Evolutionary conservation across 2,888 invertebrate genomes (phyloP).

Genomic region (Eupsilia transversa): DNA sequence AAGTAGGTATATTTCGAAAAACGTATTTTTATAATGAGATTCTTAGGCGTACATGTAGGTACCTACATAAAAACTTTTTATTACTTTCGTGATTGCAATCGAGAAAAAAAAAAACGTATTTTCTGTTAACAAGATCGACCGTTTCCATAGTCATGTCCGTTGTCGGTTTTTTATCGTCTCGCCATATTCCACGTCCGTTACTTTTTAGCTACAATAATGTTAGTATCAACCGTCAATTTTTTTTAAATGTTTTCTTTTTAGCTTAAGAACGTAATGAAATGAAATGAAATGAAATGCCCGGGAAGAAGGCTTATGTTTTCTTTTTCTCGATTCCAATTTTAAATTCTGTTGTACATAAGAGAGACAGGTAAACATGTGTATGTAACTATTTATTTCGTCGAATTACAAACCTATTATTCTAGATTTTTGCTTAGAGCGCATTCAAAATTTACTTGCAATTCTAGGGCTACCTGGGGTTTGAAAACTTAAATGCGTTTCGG

Average conservation of each 20-base stretch:
- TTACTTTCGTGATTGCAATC: slow-evolving; percentile 34
- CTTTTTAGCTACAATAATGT: background rate
- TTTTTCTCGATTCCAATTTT: slow-evolving; percentile 46
- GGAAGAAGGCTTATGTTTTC: background rate
- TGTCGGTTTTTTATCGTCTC: slow-evolving; percentile 18
- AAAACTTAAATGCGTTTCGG: slow-evolving; percentile 7
- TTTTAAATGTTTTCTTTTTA: too few species aligned
- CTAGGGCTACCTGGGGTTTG: background rate
- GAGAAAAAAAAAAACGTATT: slow-evolving; percentile 45
- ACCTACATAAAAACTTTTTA: slow-evolving; percentile 31
- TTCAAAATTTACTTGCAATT: slow-evolving; percentile 36
- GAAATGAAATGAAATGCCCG: too few species aligned
- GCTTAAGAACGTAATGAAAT: too few species aligned
- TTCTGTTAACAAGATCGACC: background rate
- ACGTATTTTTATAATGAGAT: slow-evolving; percentile 62
- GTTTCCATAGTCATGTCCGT: background rate
- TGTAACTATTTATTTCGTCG: slow-evolving; percentile 54
- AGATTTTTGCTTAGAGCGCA: slow-evolving; percentile 40
- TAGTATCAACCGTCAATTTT: slow-evolving; percentile 1
- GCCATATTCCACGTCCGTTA: slow-evolving; percentile 6
- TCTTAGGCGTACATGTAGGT: slow-evolving; percentile 55
- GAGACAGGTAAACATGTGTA: slow-evolving; percentile 49
- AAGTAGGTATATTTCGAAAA: slow-evolving; percentile 58
- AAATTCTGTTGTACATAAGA: slow-evolving; percentile 33
- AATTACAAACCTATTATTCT: slow-evolving; percentile 51